Base-by-base conservation (phyloP, 2,797 vertebrate genomes). In the Zenarchopterus dispar region DNA sequence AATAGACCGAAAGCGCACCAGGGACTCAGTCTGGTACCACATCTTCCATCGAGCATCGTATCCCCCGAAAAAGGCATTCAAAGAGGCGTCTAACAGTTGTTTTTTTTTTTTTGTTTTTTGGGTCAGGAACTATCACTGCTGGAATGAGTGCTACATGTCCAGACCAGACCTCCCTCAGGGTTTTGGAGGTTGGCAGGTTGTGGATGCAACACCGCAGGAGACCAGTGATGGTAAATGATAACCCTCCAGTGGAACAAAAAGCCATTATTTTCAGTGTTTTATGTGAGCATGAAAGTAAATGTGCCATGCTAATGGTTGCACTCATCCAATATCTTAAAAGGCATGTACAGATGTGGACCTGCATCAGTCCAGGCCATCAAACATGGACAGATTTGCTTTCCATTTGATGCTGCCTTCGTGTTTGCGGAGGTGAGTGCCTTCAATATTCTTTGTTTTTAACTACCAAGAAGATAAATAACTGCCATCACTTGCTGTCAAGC, bases 91-190 rank as follows among this genome's bases (percentile, higher is more conserved):
- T 18, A 10, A 46, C 44, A 46, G 11, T 46, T 22, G 19, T 19
- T 21, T 22, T 23, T 17, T 15, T n/a, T 46, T 2, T 31, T 7
- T 52, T 16, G n/a, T 26, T 17, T 7, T 42, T 58, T 28, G 26
- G 8, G 5, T 47, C 89, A 99, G 97, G 97, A 99, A 99, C 83
- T 99, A 99, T 64, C 97, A 99, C 71, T 98, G 96, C 90, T 99
- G 97, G 97, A 99, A 96, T 0, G 97, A 99, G 73, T 96, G 96
- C 77, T 98, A 90, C 94, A 98, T 99, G 97, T 78, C 94, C 15
- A 94, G 97, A 73, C 93, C 96, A n/a, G 97, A 99, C 75, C 96
- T 99, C 26, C 97, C 96, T 0, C 43, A 93, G 9, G 96, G 97
- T 16, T 99, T 97, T 5, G 97, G 96, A 80, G 97, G 97, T 16